These are phyloP conservation scores for Oreochromis tanganicae DNA, from an alignment of 2,113 vertebrate genomes.

Conservation along the genomic window DNA sequence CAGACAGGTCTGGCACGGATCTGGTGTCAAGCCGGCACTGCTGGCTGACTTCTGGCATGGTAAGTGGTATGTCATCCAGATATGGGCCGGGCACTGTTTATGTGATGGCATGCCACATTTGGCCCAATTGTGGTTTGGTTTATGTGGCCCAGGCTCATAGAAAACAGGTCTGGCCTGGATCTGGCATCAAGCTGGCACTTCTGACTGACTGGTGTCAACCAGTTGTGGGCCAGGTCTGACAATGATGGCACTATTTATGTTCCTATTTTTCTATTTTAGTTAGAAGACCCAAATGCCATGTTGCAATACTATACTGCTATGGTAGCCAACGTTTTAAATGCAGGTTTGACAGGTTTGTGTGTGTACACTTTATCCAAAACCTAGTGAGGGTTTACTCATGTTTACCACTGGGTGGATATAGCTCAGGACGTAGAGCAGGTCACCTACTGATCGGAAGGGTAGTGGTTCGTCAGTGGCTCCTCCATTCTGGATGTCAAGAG, in stretches of 20 bases:
- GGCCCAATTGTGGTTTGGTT: background rate
- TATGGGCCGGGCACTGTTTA: accelerated
- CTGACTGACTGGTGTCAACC: background rate
- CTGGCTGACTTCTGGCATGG: background rate
- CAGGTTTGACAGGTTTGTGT: background rate
- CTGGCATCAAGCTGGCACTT: background rate
- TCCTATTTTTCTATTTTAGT: background rate
- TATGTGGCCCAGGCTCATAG: background rate
- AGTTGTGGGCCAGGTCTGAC: background rate
- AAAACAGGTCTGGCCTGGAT: background rate
- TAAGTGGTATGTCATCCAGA: background rate
- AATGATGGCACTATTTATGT: background rate
- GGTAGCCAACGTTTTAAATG: background rate
- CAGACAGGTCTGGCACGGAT: background rate
- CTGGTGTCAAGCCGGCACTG: background rate
- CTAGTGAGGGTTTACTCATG: background rate
- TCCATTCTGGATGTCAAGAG: background rate
- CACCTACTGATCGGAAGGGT: background rate
- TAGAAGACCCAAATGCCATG: background rate
- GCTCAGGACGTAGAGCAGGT: background rate
- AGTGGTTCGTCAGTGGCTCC: background rate
- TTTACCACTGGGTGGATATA: background rate
- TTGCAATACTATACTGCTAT: background rate
- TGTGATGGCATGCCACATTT: background rate
- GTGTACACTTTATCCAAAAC: background rate